Evolutionary conservation across 2,797 vertebrate species (phyloP), one percentile per base, ranked within the genome.

Genomic region (Alosa sapidissima): DNA sequence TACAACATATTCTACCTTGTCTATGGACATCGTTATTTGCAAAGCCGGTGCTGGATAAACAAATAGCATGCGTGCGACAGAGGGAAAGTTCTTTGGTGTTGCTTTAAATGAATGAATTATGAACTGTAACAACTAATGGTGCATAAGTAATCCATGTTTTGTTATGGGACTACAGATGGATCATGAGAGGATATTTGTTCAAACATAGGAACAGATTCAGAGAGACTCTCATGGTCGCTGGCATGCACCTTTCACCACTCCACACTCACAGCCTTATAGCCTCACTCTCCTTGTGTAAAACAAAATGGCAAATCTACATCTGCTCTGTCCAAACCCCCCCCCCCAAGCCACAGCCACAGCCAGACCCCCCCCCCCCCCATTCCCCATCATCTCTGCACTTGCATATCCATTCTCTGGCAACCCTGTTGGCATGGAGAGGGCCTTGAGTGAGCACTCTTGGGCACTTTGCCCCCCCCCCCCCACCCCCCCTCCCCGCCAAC

Each of bases 361-460:
- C 5, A n/a, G 21, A 24, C 52, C 11, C 11, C 28, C 60, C 5
- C 55, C 60, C 60, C 5, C 16, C 52, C 6, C 52, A 16, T 28
- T 8, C n/a, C 21, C 48, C 41, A 52, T 48, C 68, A 83, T 33
- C 14, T 78, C 68, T 75, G 14, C 7, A 45, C 11, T 3, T 60
- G 52, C 45, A 58, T 45, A 24, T 33, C 41, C 41, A 8, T 36
- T 72, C 48, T 72, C 81, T 68, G 14, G 33, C 78, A 36, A 81
- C 83, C 78, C 62, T 19, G 65, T 72, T 82, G 78, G 47, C 36
- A 55, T 83, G 10, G n/a, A 36, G 60, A 81, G 62, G 49, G 65
- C 49, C 65, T 19, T 82, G 49, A 85, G 81, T 36, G 54, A 81
- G 60, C 55, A 36, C 72, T 68, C 82, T 36, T n/a, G 49, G 41